Evolutionary conservation across 2,888 invertebrate genomes (phyloP), one percentile per base, ranked within the genome.

Genomic region (Melanotus villosus): DNA sequence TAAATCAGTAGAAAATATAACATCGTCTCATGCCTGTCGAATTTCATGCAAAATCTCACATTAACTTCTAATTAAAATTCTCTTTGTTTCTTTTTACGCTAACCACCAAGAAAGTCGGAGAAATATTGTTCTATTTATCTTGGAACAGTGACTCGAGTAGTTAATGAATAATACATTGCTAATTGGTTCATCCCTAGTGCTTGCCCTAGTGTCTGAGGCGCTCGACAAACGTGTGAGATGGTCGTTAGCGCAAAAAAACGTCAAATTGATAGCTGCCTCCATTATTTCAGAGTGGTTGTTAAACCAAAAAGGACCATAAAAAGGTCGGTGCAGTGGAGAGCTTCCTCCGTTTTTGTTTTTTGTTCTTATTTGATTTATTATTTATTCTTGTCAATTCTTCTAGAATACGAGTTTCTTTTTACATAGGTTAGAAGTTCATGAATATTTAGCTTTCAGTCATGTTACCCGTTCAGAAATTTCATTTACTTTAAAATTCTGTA

Each of bases 211-310:
- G 62, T 58, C 59, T 63, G 47, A 52, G 41, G 68, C 64, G 58
- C 50, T 64, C 59, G 64, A 67, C 67, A 70, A 65, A 70, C 64
- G 64, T 70, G 76, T 71, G 74, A 73, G 76, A 70, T 72, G 75
- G 75, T 77, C 76, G 77, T 78, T 79, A 77, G 76, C 65, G 74
- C 74, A 77, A 80, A 79, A 69, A 80, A 77, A 76, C 78, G 78
- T 76, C 78, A 80, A 81, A 82, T 82, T 81, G 81, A 82, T 82
- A 80, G 80, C 80, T 77, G 76, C 78, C 77, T 78, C 80, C 79
- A 81, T 82, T 81, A 82, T 80, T 78, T 74, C 74, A 75, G 80
- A 81, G 81, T 80, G 80, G 81, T 80, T 82, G 80, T 80, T 82
- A 81, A 80, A 80, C 78, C 76, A 74, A 77, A 79, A 78, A 74